phyloP scores from a whole-genome alignment of 2,888 invertebrate genomes.

The Cynaeus angustus region DNA sequence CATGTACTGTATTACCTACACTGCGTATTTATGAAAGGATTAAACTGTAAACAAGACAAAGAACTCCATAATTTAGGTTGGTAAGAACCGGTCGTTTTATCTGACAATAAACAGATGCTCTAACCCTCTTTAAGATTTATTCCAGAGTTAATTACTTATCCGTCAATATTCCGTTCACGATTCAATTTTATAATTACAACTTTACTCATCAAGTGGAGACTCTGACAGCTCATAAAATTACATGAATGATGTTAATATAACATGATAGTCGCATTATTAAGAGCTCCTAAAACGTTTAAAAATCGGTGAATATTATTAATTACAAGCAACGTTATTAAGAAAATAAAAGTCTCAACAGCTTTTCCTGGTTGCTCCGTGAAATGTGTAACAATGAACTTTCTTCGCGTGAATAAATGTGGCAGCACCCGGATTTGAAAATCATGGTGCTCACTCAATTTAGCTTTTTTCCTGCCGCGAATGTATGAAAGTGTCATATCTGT shows the following conservation, averaged over 20 bases:
- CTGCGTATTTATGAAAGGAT: neutral
- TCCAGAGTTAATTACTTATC: constrained; percentile 12
- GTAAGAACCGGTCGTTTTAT: constrained; percentile 13
- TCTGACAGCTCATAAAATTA: constrained; percentile 9
- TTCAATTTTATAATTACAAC: constrained; percentile 15
- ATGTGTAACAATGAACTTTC: too few relatives aligned
- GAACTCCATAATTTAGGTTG: constrained; percentile 8
- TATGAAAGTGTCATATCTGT: too few relatives aligned
- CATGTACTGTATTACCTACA: neutral
- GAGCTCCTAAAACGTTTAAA: constrained; percentile 3
- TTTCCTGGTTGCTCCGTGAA: neutral
- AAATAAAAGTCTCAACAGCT: constrained; percentile 2
- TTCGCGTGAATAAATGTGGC: too few relatives aligned
- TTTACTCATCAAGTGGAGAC: constrained; percentile 4
- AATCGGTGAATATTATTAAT: constrained; percentile 6
- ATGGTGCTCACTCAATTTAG: too few relatives aligned
- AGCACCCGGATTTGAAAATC: too few relatives aligned
- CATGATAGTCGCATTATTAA: constrained; percentile 6
- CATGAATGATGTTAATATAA: constrained; percentile 12
- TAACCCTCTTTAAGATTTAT: constrained; percentile 8
- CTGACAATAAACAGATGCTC: constrained; percentile 13
- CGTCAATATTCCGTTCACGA: constrained; percentile 13
- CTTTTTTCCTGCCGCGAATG: too few relatives aligned
- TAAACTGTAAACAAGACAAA: constrained; percentile 8
- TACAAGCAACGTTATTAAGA: neutral